Evolutionary conservation across 2,113 vertebrate species (phyloP).

Genomic region (Nothobranchius furzeri): DNA sequence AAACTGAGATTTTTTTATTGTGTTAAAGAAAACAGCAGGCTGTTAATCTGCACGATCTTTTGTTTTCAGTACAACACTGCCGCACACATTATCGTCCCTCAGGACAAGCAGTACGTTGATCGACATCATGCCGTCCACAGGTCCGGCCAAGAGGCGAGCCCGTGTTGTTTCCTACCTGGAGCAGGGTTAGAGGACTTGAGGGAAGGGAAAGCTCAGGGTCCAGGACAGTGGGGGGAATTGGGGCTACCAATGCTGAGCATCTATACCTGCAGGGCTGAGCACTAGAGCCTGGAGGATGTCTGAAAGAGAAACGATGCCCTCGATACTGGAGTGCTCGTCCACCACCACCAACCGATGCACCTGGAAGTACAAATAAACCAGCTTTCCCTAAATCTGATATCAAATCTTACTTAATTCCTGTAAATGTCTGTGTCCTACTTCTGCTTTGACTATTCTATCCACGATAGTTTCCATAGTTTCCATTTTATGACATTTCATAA

Average conservation of each 20-base stretch:
- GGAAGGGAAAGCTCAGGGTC: slow-evolving; percentile 60
- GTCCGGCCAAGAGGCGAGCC: background rate
- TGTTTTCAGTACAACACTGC: slow-evolving; percentile 8
- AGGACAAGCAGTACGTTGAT: slow-evolving; percentile 31
- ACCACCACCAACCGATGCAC: slow-evolving; percentile 98
- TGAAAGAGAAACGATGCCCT: slow-evolving; percentile 96
- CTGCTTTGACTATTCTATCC: slow-evolving; percentile 96
- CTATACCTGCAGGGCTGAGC: slow-evolving; percentile 94
- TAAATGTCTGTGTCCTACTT: slow-evolving; percentile 79
- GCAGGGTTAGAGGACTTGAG: slow-evolving; percentile 42
- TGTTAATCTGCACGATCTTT: background rate
- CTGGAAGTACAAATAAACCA: slow-evolving; percentile 63
- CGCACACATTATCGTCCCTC: slow-evolving; percentile 29
- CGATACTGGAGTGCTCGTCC: slow-evolving; percentile 89
- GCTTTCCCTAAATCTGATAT: too few species aligned
- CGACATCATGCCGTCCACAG: slow-evolving; percentile 42
- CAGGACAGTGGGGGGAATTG: slow-evolving; percentile 49
- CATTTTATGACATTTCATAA: slow-evolving; percentile 93
- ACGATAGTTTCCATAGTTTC: slow-evolving; percentile 98
- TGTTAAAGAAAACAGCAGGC: too few species aligned
- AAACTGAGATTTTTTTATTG: too few species aligned
- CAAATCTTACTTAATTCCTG: background rate
- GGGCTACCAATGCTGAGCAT: slow-evolving; percentile 70
- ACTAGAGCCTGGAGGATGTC: slow-evolving; percentile 97
- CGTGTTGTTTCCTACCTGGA: slow-evolving; percentile 67